These are phyloP conservation scores for Lepus timidus DNA, from an alignment of 2,113 vertebrate genomes.

Conservation along the genomic window DNA sequence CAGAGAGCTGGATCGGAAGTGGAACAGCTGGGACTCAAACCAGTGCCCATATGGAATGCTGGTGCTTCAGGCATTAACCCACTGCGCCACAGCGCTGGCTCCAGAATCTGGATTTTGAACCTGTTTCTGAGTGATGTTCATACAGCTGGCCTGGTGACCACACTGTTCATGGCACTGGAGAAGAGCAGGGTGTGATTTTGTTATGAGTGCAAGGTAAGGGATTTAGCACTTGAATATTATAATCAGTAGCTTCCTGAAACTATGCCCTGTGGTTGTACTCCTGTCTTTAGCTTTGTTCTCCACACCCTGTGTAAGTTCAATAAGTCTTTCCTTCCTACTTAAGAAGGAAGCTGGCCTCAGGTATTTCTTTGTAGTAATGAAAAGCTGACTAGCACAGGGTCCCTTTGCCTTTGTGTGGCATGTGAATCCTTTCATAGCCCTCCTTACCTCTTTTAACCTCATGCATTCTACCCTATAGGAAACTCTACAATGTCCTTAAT, in stretches of 20 bases:
- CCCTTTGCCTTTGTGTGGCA: background rate
- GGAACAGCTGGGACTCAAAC: no score
- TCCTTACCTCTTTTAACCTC: background rate
- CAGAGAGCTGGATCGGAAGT: no score
- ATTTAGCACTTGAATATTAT: background rate
- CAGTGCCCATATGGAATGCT: no score
- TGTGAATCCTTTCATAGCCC: background rate
- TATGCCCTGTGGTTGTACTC: background rate
- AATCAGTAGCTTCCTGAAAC: conserved; percentile 5
- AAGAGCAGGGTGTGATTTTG: background rate
- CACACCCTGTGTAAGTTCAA: background rate
- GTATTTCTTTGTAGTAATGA: no score
- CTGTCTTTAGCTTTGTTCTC: background rate
- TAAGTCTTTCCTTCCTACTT: no score
- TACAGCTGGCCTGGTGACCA: background rate
- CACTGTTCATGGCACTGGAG: background rate
- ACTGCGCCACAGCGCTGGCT: no score
- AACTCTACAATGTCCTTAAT: background rate
- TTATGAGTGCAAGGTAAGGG: background rate
- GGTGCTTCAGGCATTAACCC: no score
- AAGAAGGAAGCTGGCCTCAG: no score
- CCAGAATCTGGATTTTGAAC: conserved; percentile 18
- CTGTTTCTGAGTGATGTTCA: background rate
- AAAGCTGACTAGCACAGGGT: background rate
- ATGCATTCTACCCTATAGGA: background rate